Evolutionary conservation across 2,888 invertebrate genomes (phyloP).

Genomic region (Cremastinae sp.): DNA sequence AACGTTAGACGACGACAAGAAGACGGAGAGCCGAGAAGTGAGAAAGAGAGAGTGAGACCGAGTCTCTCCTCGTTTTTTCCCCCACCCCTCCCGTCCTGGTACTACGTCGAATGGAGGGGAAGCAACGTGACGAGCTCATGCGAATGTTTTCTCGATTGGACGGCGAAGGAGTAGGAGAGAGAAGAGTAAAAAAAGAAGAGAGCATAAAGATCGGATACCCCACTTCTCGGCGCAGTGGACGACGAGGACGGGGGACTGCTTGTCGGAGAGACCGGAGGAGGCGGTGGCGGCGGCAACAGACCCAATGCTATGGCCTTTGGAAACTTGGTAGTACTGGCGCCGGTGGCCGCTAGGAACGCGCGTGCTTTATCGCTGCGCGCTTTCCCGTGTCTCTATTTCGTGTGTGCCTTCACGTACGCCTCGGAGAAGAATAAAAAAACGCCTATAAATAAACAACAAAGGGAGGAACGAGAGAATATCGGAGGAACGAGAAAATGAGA

Average conservation of each 20-base stretch:
- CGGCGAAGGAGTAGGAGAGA: conserved; percentile 19
- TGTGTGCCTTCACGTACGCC: conserved; percentile 17
- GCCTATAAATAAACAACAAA: background rate
- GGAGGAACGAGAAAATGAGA: background rate
- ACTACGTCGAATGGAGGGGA: background rate
- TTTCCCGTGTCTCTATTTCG: conserved; percentile 44
- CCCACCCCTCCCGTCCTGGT: background rate
- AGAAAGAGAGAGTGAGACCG: no score
- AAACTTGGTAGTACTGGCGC: conserved; percentile 66
- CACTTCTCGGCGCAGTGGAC: conserved; percentile 32
- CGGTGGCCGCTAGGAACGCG: conserved; percentile 63
- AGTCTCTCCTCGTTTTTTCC: no score
- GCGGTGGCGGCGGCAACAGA: conserved; percentile 50
- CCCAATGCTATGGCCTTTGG: conserved; percentile 58
- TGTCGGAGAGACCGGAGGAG: conserved; percentile 32
- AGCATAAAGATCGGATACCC: conserved; percentile 34
- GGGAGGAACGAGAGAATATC: background rate
- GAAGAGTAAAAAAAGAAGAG: conserved; percentile 21
- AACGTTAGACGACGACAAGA: conserved; percentile 24
- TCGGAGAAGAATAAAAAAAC: conserved; percentile 12
- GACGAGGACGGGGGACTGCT: conserved; percentile 39
- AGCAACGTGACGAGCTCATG: conserved; percentile 31
- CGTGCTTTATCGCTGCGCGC: conserved; percentile 53
- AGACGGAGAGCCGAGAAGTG: conserved; percentile 15
- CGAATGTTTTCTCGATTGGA: conserved; percentile 10